A percentile compares a stretch with the other conserved stretches of the same genome.
Evolutionary conservation across 2,113 vertebrate genomes (phyloP).

Genomic region (Tetraodon nigroviridis): DNA sequence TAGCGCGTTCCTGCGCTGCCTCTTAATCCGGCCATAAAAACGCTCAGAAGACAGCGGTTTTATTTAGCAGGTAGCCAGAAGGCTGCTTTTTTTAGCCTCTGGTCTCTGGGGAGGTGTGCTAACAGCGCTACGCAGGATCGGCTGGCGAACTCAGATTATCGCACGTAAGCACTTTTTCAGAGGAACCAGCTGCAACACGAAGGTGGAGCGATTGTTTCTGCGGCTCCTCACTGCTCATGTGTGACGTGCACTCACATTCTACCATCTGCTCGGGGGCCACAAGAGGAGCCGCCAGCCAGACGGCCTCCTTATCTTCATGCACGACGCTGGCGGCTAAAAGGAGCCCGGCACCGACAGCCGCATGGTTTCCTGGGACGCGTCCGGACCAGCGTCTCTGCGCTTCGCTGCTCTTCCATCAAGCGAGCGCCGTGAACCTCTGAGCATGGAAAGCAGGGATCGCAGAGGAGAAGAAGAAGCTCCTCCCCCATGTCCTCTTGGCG

Average conservation of each 20-base stretch:
- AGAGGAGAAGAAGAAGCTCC: too few species aligned
- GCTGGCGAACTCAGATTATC: slow-evolving; percentile 25
- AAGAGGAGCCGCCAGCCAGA: slow-evolving; percentile 9
- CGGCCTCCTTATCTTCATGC: slow-evolving; percentile 32
- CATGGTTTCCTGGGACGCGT: slow-evolving; percentile 28
- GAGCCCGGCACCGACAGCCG: slow-evolving; percentile 35
- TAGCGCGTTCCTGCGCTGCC: not conserved
- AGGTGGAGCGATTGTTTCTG: slow-evolving; percentile 37
- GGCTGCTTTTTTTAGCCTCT: not conserved
- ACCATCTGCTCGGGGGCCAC: slow-evolving; percentile 53
- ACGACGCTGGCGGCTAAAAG: slow-evolving; percentile 31
- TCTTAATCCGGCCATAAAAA: not conserved
- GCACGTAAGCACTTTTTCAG: slow-evolving; percentile 5
- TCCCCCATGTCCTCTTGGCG: too few species aligned
- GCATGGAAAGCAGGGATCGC: too few species aligned
- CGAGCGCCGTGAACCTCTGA: slow-evolving; percentile 25
- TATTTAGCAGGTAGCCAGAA: not conserved
- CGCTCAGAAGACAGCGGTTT: not conserved
- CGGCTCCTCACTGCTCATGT: slow-evolving; percentile 33
- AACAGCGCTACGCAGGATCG: not conserved
- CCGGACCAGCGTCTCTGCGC: slow-evolving; percentile 34
- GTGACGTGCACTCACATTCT: slow-evolving; percentile 40
- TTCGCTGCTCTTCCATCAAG: slow-evolving; percentile 23
- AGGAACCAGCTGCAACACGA: slow-evolving; percentile 50
- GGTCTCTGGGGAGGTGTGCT: too few species aligned